Conservation (phyloP, 2,797 vertebrate genomes). For the Otolemur crassicaudatus region DNA sequence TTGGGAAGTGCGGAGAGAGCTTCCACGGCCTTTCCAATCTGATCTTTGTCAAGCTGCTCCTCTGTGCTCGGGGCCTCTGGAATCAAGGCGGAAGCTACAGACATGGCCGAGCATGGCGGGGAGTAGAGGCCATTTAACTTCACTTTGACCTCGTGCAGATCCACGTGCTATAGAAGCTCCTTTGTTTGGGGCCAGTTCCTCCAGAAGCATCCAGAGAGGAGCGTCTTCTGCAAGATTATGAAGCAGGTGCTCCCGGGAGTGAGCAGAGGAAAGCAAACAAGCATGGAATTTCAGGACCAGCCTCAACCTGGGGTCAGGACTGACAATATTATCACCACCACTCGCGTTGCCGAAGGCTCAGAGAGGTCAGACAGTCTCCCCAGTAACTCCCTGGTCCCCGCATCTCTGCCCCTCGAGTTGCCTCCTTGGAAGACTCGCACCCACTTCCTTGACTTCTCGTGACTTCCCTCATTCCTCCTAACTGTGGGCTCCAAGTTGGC, state of each 20-base stretch:
- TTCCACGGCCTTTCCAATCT: constrained; percentile 92
- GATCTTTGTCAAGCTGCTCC: not conserved
- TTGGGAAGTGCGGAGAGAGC: constrained; percentile 90
- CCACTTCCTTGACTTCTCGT: not conserved
- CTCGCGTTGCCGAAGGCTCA: not conserved
- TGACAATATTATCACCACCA: not conserved
- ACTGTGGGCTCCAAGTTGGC: not conserved
- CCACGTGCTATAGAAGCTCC: no score
- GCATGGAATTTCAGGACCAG: not conserved
- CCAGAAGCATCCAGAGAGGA: not conserved
- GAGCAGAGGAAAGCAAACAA: not conserved
- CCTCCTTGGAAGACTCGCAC: rapidly evolving
- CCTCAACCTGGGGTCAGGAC: not conserved
- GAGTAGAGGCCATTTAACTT: no score
- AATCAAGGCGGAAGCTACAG: no score
- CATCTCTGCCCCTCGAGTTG: not conserved
- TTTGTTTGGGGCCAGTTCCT: not conserved
- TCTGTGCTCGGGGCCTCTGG: no score
- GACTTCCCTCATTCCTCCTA: not conserved
- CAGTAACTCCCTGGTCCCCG: not conserved
- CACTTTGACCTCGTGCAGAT: no score
- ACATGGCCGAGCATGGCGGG: no score
- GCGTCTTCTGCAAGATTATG: not conserved
- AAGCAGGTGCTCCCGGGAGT: not conserved
- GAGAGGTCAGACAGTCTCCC: not conserved